Evolutionary conservation across 2,888 invertebrate genomes (phyloP).

Genomic region (Noctua pronuba): DNA sequence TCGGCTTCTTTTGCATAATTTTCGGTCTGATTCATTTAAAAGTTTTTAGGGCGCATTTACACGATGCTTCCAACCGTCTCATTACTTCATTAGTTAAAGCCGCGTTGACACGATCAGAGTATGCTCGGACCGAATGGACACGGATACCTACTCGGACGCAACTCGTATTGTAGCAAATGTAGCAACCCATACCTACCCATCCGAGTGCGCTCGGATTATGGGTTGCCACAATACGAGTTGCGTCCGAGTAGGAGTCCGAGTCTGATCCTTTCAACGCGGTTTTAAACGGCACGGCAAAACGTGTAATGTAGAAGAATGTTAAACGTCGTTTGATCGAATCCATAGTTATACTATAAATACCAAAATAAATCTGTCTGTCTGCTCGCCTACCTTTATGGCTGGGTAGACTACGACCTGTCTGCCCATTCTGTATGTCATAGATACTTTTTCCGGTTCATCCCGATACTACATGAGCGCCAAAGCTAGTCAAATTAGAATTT

Average conservation of each 20-base stretch:
- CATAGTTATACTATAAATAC: background rate
- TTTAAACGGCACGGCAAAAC: background rate
- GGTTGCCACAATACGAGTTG: no score
- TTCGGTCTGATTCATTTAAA: conserved; percentile 11
- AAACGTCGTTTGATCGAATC: background rate
- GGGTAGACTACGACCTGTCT: no score
- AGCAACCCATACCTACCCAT: no score
- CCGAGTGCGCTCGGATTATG: no score
- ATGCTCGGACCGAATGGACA: no score
- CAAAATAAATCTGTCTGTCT: background rate
- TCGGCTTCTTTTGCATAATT: conserved; percentile 33
- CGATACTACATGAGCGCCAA: background rate
- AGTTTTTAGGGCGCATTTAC: conserved; percentile 28
- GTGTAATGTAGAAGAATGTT: background rate
- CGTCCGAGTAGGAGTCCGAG: no score
- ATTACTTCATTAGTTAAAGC: no score
- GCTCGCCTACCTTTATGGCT: no score
- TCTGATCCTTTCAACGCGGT: no score
- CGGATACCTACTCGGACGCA: no score
- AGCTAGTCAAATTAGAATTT: background rate
- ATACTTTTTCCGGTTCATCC: background rate
- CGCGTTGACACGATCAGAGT: no score
- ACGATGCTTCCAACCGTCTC: background rate
- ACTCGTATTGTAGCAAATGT: no score
- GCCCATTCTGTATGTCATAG: background rate